Evolutionary conservation across 1,140 invertebrate species (phyloP).

Genomic region (Nephila pilipes): DNA sequence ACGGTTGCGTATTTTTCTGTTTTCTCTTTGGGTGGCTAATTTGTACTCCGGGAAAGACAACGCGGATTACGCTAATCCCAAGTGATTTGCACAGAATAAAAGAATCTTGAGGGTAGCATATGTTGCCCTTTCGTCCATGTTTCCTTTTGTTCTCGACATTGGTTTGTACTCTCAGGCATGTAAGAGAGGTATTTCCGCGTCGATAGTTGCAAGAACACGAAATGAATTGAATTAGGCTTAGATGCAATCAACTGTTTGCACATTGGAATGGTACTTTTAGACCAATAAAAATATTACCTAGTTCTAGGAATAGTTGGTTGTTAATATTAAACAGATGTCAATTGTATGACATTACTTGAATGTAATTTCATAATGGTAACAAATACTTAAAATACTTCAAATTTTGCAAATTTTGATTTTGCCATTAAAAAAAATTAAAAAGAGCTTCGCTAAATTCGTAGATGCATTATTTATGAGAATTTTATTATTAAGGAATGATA

Average conservation of each 20-base stretch:
- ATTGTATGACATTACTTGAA: too few relatives aligned
- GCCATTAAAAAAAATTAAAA: too few relatives aligned
- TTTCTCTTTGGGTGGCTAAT: not conserved
- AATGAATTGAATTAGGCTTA: not conserved
- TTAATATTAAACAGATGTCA: too few relatives aligned
- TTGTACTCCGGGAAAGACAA: conserved; percentile 1
- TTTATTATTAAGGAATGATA: too few relatives aligned
- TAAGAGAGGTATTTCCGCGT: not conserved
- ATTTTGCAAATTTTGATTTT: too few relatives aligned
- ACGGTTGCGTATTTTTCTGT: not conserved
- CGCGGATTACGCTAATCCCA: conserved; percentile 23
- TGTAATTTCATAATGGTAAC: too few relatives aligned
- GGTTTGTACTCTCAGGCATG: not conserved
- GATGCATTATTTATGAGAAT: too few relatives aligned
- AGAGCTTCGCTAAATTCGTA: too few relatives aligned
- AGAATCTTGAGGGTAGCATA: not conserved
- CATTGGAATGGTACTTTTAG: not conserved
- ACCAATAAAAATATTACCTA: too few relatives aligned
- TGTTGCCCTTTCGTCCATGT: not conserved
- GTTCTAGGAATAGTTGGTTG: too few relatives aligned
- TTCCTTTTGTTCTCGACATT: not conserved
- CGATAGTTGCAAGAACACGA: not conserved
- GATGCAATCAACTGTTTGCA: not conserved
- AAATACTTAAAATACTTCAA: too few relatives aligned
- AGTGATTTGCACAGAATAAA: conserved; percentile 27